phyloP scores from a whole-genome alignment of 2,113 vertebrate species.

The Phalacrocorax carbo region DNA sequence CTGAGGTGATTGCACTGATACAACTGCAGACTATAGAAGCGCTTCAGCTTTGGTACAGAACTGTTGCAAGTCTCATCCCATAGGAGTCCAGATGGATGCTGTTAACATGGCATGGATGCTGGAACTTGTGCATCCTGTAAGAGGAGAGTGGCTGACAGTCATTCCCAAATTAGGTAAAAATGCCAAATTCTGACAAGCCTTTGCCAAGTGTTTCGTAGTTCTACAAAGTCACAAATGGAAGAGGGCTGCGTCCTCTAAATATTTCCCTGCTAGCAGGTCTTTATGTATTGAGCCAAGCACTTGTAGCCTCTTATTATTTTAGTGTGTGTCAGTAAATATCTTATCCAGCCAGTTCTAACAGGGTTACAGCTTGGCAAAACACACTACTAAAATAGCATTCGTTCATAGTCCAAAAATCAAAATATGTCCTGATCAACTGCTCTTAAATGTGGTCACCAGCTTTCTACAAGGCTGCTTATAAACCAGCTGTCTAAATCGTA shows the following conservation, averaged over 20 bases:
- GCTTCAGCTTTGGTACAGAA: background rate
- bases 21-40: background rate
- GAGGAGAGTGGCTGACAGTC: background rate
- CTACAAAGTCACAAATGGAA: background rate
- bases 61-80: background rate
- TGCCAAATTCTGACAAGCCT: background rate
- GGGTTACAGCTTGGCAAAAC: slow-evolving; percentile 14
- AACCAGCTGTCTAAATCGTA: background rate
- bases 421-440: background rate
- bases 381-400: background rate
- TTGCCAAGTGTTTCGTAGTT: background rate
- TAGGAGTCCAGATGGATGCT: background rate
- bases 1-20: background rate
- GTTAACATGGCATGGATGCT: background rate
- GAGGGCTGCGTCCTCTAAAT: background rate
- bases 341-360: slow-evolving; percentile 22
- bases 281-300: background rate
- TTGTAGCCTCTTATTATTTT: slow-evolving; percentile 37
- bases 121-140: background rate
- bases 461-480: background rate
- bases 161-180: slow-evolving; percentile 37
- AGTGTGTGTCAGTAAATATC: slow-evolving; percentile 22
- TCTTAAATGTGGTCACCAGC: background rate
- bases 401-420: background rate
- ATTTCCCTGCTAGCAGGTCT: background rate